A percentile compares a stretch with the other conserved stretches of the same genome.
Conservation (phyloP, 2,888 invertebrate genomes). For the Stramonita haemastoma region DNA sequence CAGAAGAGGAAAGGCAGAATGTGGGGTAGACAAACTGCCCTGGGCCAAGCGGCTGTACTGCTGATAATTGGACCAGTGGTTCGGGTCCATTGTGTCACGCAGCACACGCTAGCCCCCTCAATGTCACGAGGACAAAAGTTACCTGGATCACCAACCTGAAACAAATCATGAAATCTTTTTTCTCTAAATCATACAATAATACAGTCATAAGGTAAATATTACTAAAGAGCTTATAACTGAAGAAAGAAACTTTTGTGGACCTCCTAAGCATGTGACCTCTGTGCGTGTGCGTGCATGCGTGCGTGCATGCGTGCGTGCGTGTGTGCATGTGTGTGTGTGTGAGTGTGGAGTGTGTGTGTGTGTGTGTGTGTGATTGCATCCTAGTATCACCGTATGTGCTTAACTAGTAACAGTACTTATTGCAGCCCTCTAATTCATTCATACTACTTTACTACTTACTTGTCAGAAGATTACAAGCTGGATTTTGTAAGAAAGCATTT, state of each 20-base stretch:
- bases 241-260: too few relatives aligned
- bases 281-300: neutral
- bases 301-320: neutral
- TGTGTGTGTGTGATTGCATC: constrained; percentile 9
- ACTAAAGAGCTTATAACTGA: too few relatives aligned
- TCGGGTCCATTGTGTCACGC: constrained; percentile 59
- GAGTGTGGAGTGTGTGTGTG: constrained; percentile 15
- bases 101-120: neutral
- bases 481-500: too few relatives aligned
- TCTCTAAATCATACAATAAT: too few relatives aligned
- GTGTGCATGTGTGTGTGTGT: neutral
- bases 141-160: constrained; percentile 23
- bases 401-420: too few relatives aligned
- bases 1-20: constrained; percentile 48
- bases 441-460: too few relatives aligned
- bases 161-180: too few relatives aligned
- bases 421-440: too few relatives aligned
- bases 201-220: too few relatives aligned
- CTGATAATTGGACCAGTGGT: constrained; percentile 67
- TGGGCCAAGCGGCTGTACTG: constrained; percentile 58
- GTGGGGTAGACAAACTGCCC: constrained; percentile 52
- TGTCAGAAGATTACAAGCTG: too few relatives aligned
- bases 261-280: neutral
- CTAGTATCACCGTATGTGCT: neutral
- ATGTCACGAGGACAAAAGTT: neutral